Percentiles rank a stretch among this genome's conserved stretches.
phyloP scores from a whole-genome alignment of 2,797 vertebrate genomes.

The Ciconia nigra region DNA sequence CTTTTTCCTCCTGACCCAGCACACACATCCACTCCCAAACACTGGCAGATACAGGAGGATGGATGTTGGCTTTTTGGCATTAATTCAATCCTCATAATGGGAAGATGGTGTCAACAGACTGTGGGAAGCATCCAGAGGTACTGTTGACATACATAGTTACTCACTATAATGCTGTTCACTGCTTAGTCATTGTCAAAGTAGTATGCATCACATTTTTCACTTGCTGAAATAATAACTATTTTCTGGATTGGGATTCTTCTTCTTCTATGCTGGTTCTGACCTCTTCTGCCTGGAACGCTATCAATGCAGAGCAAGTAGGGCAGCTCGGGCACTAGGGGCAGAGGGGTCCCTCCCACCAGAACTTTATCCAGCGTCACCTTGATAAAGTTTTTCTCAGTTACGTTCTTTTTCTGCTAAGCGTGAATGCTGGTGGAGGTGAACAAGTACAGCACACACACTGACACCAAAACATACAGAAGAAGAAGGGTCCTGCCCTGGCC shows the following conservation, averaged over 20 bases:
- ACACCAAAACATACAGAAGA: not conserved
- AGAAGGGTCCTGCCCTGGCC: not conserved
- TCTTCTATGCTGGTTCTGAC: not conserved
- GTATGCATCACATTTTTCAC: not conserved
- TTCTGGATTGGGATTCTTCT: not conserved
- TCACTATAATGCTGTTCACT: not conserved
- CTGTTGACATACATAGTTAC: not conserved
- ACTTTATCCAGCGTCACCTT: not conserved
- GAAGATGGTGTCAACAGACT: not conserved
- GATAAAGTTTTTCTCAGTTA: not conserved
- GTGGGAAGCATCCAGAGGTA: not conserved
- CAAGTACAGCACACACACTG: not conserved
- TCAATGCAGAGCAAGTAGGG: not conserved
- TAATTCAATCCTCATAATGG: not conserved
- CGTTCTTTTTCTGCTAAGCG: not conserved
- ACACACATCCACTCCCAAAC: not conserved
- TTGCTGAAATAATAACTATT: not conserved
- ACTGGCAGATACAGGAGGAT: not conserved
- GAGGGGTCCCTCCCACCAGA: not conserved
- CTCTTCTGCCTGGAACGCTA: not conserved
- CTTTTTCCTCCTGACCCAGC: not conserved
- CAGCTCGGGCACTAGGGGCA: not conserved
- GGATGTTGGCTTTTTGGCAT: not conserved
- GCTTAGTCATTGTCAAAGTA: not conserved
- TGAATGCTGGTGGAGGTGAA: not conserved